Base-by-base conservation (phyloP, 1,140 invertebrate genomes). In the Ruditapes philippinarum region DNA sequence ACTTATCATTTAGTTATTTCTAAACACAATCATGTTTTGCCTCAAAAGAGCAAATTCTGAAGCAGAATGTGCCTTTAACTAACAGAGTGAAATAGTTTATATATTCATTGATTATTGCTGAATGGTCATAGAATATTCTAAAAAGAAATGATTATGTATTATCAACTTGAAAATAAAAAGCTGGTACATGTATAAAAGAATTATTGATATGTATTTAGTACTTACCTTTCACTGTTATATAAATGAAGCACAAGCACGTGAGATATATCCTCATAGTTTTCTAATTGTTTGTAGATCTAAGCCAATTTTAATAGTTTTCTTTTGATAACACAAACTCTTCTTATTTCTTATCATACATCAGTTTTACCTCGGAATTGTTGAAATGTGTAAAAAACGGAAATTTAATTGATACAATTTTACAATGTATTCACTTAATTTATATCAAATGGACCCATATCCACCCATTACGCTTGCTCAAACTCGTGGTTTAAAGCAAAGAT, bases 381-480 rank as follows among this genome's bases (percentile, higher is more conserved):
- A 9, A 31, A 17, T 17, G 17, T 73, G 38, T 40, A 40, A 14
- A 38, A 73, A 14, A 33, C 28, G 14, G 2, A 65, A 65, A 4
- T 11, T 31, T 11, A 38, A n/a, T 9, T 14, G 40, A 17, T 28
- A 28, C 11, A 4, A 38, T n/a, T 31, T 17, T 19, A n/a, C 22
- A 36, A 19, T 70, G 36, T 70, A 9, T 70, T 36, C 42, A 70
- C 9, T 28, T 12, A 38, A 14, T 3, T 5, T 22, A 74, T 42
- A 42, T 42, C 11, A 22, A 5, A 49, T 7, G 4, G 25, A 73
- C 68, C 22, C 31, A 74, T 22, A 74, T 74, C 70, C 70, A 74
- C 70, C 70, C 70, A 74, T 74, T n/a, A 40, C 36, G 17, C 70
- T 38, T n/a, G 70, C 28, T 42, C 40, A 49, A 42, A 74, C 70